Evolutionary conservation across 2,888 invertebrate species (phyloP).

Genomic region (Caenorhabditis sp.): DNA sequence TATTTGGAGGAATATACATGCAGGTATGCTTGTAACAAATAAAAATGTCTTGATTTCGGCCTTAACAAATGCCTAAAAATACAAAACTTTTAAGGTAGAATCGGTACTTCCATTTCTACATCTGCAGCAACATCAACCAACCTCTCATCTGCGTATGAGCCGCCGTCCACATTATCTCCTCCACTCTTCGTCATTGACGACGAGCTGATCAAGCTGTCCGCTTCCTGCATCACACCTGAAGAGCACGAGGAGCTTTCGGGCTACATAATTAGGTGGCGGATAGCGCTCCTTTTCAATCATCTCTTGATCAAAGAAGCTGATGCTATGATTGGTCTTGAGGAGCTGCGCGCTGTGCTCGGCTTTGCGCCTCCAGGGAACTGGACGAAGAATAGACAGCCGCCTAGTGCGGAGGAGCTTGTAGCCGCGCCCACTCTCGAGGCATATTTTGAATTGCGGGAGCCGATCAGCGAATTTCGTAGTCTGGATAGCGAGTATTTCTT

Average conservation of each 20-base stretch:
- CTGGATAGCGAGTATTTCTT: conserved; percentile 41
- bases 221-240: conserved; percentile 28
- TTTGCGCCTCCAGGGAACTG: conserved; percentile 47
- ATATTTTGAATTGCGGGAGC: conserved; percentile 48
- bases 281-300: conserved; percentile 22
- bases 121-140: conserved; percentile 18
- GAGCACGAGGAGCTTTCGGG: conserved; percentile 47
- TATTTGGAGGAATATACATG: neutral
- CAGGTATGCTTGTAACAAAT: conserved; percentile 55
- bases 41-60: conserved; percentile 37
- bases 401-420: conserved; percentile 32
- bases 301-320: conserved; percentile 30
- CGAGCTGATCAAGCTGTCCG: conserved; percentile 36
- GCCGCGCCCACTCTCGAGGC: conserved; percentile 39
- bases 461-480: conserved; percentile 24
- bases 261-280: conserved; percentile 21
- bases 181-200: conserved; percentile 37
- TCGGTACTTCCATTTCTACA: conserved; percentile 34
- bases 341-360: conserved; percentile 49
- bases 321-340: conserved; percentile 38
- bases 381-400: conserved; percentile 31
- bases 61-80: conserved; percentile 22
- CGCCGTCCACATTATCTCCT: conserved; percentile 11
- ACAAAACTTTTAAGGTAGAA: conserved; percentile 20
- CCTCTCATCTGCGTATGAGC: neutral